These are phyloP conservation scores for Pithys albifrons DNA, from an alignment of 2,113 vertebrate genomes.

Conservation along the genomic window DNA sequence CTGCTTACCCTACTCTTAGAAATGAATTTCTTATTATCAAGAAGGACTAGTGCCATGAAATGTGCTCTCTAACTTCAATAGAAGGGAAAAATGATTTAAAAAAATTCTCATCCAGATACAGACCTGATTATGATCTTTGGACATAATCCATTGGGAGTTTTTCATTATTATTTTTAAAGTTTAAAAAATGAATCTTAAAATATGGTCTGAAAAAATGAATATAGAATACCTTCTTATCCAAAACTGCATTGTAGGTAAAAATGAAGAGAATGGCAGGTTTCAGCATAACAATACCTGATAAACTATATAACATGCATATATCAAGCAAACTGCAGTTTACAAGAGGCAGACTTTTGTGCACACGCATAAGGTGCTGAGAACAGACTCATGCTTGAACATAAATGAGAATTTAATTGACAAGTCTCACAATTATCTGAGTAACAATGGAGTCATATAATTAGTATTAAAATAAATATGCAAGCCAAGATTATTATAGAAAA, in stretches of 20 bases:
- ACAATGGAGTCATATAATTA: constrained; percentile 51
- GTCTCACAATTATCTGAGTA: constrained; percentile 34
- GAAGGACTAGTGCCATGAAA: not conserved
- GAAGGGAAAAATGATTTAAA: not conserved
- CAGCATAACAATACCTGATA: constrained; percentile 32
- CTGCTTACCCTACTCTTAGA: not conserved
- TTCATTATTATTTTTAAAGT: constrained; percentile 11
- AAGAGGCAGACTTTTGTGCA: not conserved
- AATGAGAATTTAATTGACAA: constrained; percentile 55
- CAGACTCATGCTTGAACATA: constrained; percentile 16
- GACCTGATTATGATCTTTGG: constrained; percentile 6
- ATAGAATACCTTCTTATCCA: not conserved
- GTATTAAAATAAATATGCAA: constrained; percentile 50
- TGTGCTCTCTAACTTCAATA: not conserved
- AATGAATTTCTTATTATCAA: not conserved
- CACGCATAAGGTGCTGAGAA: not conserved
- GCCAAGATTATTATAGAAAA: constrained; percentile 29
- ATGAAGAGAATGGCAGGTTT: not conserved
- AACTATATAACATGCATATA: not conserved
- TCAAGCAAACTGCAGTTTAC: constrained; percentile 5
- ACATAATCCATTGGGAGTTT: not conserved
- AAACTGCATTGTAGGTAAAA: not conserved
- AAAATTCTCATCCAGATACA: not conserved
- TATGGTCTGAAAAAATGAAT: constrained; percentile 3
- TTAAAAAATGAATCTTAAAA: constrained; percentile 11